Percentiles rank a stretch among this genome's conserved stretches.
Evolutionary conservation across 2,888 invertebrate species (phyloP).

Genomic region (Sarcophaga caerulescens): DNA sequence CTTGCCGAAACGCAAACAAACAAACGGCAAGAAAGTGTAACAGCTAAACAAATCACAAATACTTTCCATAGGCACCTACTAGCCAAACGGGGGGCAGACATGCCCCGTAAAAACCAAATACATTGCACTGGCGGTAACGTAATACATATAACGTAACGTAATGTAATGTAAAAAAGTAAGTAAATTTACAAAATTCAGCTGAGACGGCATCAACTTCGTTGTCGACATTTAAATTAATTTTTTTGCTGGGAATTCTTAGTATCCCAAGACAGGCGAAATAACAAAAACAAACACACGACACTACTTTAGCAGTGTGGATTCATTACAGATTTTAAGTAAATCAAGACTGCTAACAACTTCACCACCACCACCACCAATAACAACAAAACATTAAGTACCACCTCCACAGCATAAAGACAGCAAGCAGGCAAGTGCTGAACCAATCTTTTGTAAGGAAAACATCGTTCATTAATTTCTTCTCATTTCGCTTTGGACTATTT

Average conservation of each 20-base stretch:
- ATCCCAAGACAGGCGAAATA: background rate
- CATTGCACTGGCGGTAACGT: no score
- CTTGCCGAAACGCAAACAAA: constrained; percentile 43
- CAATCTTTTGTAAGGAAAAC: background rate
- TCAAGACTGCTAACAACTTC: background rate
- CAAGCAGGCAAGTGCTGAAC: background rate
- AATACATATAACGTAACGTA: background rate
- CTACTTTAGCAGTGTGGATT: background rate
- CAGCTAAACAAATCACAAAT: background rate
- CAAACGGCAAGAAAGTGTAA: background rate
- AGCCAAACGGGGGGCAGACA: background rate
- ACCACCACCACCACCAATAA: background rate
- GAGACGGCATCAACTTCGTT: no score
- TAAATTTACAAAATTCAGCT: no score
- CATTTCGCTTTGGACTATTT: background rate
- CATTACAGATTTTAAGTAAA: background rate
- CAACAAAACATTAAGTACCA: background rate
- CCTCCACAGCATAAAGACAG: background rate
- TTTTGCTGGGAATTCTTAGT: background rate
- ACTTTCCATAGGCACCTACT: background rate
- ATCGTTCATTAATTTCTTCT: background rate
- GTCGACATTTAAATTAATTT: background rate
- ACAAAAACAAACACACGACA: background rate
- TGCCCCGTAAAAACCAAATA: background rate
- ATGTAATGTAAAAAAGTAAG: no score